Percentiles rank a stretch among this genome's conserved stretches.
Conservation (phyloP, 2,888 invertebrate genomes). For the Stenichneumon culpator region DNA sequence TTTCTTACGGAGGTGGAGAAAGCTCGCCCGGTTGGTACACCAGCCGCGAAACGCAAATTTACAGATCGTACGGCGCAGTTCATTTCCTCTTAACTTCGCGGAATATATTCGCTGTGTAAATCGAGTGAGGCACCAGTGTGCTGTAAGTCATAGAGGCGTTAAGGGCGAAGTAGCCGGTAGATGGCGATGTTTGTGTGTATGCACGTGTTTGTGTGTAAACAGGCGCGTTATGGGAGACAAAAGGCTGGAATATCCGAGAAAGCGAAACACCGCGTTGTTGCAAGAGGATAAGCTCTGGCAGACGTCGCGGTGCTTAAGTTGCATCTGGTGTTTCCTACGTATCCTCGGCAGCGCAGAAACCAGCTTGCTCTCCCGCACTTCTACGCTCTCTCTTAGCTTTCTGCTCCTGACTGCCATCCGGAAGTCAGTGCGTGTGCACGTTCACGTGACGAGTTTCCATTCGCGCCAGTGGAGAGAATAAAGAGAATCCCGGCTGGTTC, state of each 20-base stretch:
- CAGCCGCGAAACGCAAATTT: conserved; percentile 44
- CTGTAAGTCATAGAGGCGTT: conserved; percentile 37
- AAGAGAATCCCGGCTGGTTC: conserved; percentile 36
- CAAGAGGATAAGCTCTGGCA: conserved; percentile 55
- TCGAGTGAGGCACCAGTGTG: conserved; percentile 5
- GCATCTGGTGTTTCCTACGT: conserved; percentile 56
- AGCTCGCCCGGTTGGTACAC: neutral
- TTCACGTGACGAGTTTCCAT: conserved; percentile 55
- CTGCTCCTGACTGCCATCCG: conserved; percentile 4
- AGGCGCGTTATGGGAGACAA: conserved; percentile 52
- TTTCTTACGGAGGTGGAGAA: conserved; percentile 31
- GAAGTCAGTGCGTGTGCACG: conserved; percentile 33
- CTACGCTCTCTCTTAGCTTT: conserved; percentile 14
- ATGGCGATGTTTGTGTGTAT: conserved; percentile 1
- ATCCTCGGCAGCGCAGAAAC: conserved; percentile 42
- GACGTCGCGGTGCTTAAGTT: conserved; percentile 52
- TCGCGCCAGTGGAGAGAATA: conserved; percentile 55
- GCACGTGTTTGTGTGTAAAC: conserved; percentile 9
- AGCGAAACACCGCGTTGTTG: conserved; percentile 47
- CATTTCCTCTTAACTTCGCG: conserved; percentile 32
- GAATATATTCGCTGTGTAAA: conserved; percentile 13
- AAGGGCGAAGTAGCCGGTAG: neutral
- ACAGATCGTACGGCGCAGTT: conserved; percentile 38
- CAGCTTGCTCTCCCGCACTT: conserved; percentile 13
- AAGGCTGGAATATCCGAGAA: conserved; percentile 51